phyloP scores from a whole-genome alignment of 2,797 vertebrate species.

The Potorous gilbertii region DNA sequence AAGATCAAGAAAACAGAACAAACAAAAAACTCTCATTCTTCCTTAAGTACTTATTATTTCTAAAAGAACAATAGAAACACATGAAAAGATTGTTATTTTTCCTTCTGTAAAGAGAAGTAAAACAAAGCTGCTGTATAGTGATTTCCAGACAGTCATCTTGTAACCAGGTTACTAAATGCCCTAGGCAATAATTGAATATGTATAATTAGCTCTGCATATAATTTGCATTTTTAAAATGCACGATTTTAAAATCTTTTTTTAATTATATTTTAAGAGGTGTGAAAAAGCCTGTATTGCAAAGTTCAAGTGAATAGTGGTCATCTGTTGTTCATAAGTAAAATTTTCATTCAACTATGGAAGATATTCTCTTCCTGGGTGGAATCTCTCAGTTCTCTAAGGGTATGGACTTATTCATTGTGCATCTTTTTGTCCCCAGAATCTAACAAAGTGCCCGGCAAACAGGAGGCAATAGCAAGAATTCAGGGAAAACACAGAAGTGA shows the following conservation, averaged over 20 bases:
- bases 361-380: neutral
- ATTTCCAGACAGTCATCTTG: neutral
- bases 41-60: neutral
- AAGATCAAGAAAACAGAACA: neutral
- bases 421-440: neutral
- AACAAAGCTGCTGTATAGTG: neutral
- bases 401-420: neutral
- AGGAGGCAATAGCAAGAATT: neutral
- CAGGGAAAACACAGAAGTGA: no score
- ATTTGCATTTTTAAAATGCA: conserved; percentile 27
- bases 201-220: conserved; percentile 22
- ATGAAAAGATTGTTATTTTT: neutral
- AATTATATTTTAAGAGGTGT: neutral
- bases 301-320: neutral
- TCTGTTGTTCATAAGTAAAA: neutral
- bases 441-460: neutral
- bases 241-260: neutral
- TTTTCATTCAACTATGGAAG: neutral
- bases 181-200: conserved; percentile 6
- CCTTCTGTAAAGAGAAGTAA: conserved; percentile 18
- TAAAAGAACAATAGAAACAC: neutral
- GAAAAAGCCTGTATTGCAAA: neutral
- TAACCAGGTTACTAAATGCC: neutral
- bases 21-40: neutral
- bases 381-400: neutral